Conservation (phyloP, 2,888 invertebrate genomes). For the Cosmopolites sordidus region DNA sequence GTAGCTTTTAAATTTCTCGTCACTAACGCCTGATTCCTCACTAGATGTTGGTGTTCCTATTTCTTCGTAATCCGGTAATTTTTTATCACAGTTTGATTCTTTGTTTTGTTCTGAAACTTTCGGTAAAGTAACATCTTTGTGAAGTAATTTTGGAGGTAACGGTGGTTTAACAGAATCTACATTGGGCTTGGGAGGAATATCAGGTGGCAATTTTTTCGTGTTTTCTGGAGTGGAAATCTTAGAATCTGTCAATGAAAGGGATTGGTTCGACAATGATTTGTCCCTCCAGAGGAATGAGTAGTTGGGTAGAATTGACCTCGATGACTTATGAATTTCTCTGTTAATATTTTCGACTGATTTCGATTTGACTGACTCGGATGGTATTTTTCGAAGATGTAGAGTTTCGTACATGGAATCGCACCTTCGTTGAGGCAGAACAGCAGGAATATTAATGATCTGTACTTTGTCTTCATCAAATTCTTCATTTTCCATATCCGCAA, state of each 20-base stretch:
- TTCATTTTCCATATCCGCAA: not conserved
- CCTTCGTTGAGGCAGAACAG: constrained; percentile 35
- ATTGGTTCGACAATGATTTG: constrained; percentile 27
- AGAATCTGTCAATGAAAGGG: constrained; percentile 4
- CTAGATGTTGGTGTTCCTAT: constrained; percentile 5
- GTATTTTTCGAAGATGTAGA: constrained; percentile 30
- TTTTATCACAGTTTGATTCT: not conserved
- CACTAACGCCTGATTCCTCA: not conserved
- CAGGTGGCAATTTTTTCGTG: constrained; percentile 17
- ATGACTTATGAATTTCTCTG: constrained; percentile 1
- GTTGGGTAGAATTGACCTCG: constrained; percentile 55
- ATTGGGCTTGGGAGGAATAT: constrained; percentile 25
- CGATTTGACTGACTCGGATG: constrained; percentile 28
- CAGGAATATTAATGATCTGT: constrained; percentile 40
- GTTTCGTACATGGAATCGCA: constrained; percentile 43
- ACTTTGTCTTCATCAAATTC: constrained; percentile 29
- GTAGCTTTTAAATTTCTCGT: constrained; percentile 20
- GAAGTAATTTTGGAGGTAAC: constrained; percentile 25
- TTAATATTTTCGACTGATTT: constrained; percentile 29
- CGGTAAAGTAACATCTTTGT: constrained; percentile 30
- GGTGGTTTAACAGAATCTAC: constrained; percentile 9
- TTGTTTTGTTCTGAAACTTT: not conserved
- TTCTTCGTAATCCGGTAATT: constrained; percentile 18
- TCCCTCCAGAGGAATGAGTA: constrained; percentile 62
- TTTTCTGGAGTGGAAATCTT: constrained; percentile 27